phyloP scores from a whole-genome alignment of 1,140 invertebrate genomes.

The Hetaerina americana region DNA sequence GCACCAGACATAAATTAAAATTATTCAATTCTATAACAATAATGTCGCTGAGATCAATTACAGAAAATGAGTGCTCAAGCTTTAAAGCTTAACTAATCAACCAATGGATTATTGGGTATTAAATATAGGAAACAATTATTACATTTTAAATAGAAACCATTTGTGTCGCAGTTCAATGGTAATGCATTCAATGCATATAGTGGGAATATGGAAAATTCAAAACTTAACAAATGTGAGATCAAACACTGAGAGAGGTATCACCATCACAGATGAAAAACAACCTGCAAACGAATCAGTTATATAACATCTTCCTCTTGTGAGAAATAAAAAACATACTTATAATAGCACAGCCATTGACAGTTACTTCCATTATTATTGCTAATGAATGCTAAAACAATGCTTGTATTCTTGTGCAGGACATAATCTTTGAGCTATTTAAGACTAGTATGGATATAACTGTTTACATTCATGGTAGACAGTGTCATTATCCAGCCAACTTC shows the following conservation, averaged over 20 bases:
- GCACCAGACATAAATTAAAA: too few species aligned
- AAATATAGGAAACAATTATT: too few species aligned
- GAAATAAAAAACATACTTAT: neutral
- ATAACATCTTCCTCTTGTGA: neutral
- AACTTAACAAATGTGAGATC: neutral
- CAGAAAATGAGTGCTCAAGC: too few species aligned
- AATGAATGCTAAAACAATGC: neutral
- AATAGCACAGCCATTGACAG: neutral
- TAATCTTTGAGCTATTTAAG: neutral
- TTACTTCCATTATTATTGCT: neutral
- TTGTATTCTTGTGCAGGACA: neutral
- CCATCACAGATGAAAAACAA: neutral
- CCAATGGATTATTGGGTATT: too few species aligned
- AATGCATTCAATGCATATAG: neutral
- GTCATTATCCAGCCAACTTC: neutral
- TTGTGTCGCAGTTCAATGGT: too few species aligned
- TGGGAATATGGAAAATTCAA: neutral
- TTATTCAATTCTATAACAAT: too few species aligned
- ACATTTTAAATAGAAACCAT: too few species aligned
- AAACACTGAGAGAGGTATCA: neutral
- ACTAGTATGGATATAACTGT: neutral
- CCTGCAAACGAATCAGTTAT: neutral
- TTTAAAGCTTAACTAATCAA: too few species aligned
- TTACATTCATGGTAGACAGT: neutral
- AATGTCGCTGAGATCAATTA: too few species aligned